Evolutionary conservation across 1,140 invertebrate species (phyloP).

Genomic region (Micrasema longulum): DNA sequence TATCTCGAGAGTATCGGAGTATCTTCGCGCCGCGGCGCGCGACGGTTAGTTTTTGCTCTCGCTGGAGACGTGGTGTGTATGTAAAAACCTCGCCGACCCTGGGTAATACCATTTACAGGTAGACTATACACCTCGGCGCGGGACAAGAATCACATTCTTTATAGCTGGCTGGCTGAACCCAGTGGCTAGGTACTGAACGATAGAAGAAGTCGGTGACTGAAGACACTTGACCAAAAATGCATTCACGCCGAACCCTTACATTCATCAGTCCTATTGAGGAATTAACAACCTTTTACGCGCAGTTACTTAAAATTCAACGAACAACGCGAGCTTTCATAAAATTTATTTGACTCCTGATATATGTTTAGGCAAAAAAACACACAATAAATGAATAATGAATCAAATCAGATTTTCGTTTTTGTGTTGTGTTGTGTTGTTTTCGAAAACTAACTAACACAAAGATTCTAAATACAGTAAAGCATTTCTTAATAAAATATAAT

Average conservation of each 20-base stretch:
- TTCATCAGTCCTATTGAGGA: not conserved
- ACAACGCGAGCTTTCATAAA: too few species aligned
- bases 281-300: constrained; percentile 3
- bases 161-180: not conserved
- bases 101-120: constrained; percentile 27
- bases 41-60: too few species aligned
- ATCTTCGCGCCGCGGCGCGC: constrained; percentile 4
- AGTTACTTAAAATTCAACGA: too few species aligned
- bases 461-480: too few species aligned
- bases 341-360: too few species aligned
- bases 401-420: too few species aligned
- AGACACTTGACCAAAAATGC: constrained; percentile 1
- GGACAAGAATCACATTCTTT: constrained; percentile 28
- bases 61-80: not conserved
- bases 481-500: too few species aligned
- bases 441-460: too few species aligned
- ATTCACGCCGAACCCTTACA: not conserved
- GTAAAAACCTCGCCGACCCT: constrained; percentile 12
- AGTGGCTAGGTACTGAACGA: not conserved
- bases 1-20: not conserved
- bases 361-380: too few species aligned
- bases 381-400: too few species aligned
- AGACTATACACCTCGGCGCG: constrained; percentile 22
- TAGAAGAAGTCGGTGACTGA: not conserved
- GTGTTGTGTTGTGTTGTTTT: too few species aligned